Evolutionary conservation across 1,140 invertebrate genomes (phyloP), one percentile per base, ranked within the genome.

Genomic region (Triops longicaudatus): DNA sequence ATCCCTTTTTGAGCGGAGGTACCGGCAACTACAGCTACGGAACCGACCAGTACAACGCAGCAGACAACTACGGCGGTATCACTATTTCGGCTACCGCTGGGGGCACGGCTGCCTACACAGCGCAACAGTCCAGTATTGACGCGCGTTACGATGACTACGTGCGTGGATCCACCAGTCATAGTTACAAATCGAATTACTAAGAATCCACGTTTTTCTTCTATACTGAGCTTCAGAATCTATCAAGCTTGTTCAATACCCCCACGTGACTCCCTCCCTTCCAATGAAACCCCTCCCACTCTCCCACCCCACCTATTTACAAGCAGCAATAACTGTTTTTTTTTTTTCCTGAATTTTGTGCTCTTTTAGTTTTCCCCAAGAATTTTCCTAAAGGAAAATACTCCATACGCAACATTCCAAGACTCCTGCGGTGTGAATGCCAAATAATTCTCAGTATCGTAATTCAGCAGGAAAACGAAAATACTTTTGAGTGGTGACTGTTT

Each of bases 51-150:
- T 73, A 73, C 73, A 17, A 22, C 14, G 14, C 50, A n/a, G 17
- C 50, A 17, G 50, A 63, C 22, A 63, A 22, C 22, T 63, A 22
- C 22, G 79, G 44, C 78, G 80, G 44, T 73, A 80, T 73, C 77
- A 80, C 77, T 79, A 63, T 63, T 63, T 63, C 50, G 14, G 50
- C 50, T 22, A 22, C 5, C 1, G 22, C 50, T 9, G 50, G 50
- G 50, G 50, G 50, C 50, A 22, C 22, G 50, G 50, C 50, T 63
- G 31, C 31, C 31, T 63, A 63, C 50, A 22, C 50, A 6, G 50
- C 50, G 4, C 50, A 63, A 4, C 50, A 63, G 17, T 63, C 50
- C 17, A 63, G 22, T 63, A 63, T 63, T 14, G 50, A 63, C 17
- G 50, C 50, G 22, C 50, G 50, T 63, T 63, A 63, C 22, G 50